Evolutionary conservation across 2,113 vertebrate genomes (phyloP).

Genomic region (Chamaetylas fuelleborni): DNA sequence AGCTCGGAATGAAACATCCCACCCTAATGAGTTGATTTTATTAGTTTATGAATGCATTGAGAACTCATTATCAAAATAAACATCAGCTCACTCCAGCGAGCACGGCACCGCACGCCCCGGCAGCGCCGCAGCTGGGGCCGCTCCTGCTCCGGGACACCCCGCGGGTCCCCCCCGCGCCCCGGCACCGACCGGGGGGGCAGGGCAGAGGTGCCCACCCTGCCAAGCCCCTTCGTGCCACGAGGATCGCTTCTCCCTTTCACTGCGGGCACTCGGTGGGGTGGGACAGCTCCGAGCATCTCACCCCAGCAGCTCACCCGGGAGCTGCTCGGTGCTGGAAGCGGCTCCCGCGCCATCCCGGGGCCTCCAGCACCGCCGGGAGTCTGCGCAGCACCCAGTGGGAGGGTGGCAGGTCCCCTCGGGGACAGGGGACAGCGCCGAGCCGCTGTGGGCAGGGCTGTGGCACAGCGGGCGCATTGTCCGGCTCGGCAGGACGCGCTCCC

Average conservation of each 20-base stretch:
- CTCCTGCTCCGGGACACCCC: not conserved
- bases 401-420: not conserved
- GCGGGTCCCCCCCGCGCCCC: not conserved
- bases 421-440: not conserved
- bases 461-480: not conserved
- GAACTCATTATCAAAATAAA: constrained; percentile 79
- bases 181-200: rapidly evolving
- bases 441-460: not conserved
- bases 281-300: not conserved
- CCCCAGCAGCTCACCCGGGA: not conserved
- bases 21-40: constrained; percentile 80
- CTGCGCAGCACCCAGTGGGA: rapidly evolving
- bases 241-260: not conserved
- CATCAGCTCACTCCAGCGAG: constrained; percentile 66
- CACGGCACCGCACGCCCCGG: not conserved
- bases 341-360: not conserved
- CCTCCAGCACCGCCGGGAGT: not conserved
- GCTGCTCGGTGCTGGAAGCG: not conserved
- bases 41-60: constrained; percentile 73
- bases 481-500: not conserved
- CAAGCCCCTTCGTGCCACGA: rapidly evolving
- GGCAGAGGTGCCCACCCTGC: not conserved
- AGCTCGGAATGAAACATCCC: constrained; percentile 70
- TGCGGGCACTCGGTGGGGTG: not conserved
- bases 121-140: not conserved